These are phyloP conservation scores for Cinclus mexicanus DNA, from an alignment of 2,113 vertebrate genomes.

Conservation along the genomic window DNA sequence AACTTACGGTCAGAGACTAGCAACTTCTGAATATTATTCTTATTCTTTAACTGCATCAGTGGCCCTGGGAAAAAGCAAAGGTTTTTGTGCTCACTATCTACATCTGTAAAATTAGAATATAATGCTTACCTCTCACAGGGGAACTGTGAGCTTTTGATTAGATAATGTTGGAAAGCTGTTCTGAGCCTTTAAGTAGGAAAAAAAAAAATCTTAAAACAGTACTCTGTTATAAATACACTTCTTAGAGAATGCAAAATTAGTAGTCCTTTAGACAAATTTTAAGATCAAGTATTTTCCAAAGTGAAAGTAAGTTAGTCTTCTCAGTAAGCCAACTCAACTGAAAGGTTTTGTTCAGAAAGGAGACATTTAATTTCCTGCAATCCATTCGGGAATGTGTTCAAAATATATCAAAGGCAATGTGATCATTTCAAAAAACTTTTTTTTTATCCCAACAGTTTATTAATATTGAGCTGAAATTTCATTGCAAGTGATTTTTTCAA, in stretches of 20 bases:
- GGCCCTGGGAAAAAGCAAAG: background rate
- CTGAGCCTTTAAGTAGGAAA: background rate
- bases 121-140: background rate
- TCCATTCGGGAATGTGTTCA: background rate
- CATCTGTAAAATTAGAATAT: background rate
- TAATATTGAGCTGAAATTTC: background rate
- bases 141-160: conserved; percentile 12
- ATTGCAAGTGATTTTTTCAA: background rate
- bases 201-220: background rate
- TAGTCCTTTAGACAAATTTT: background rate
- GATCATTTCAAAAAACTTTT: background rate
- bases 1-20: background rate
- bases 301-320: background rate
- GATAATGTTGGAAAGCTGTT: background rate
- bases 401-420: background rate
- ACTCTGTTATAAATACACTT: background rate
- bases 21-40: background rate
- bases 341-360: background rate
- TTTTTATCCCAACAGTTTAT: accelerated
- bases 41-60: background rate
- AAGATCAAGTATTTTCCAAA: background rate
- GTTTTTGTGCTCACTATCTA: background rate
- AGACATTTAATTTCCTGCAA: background rate
- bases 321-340: background rate
- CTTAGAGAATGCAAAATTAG: background rate